phyloP scores from a whole-genome alignment of 2,797 vertebrate species.

The Paratrypauchen microcephalus region DNA sequence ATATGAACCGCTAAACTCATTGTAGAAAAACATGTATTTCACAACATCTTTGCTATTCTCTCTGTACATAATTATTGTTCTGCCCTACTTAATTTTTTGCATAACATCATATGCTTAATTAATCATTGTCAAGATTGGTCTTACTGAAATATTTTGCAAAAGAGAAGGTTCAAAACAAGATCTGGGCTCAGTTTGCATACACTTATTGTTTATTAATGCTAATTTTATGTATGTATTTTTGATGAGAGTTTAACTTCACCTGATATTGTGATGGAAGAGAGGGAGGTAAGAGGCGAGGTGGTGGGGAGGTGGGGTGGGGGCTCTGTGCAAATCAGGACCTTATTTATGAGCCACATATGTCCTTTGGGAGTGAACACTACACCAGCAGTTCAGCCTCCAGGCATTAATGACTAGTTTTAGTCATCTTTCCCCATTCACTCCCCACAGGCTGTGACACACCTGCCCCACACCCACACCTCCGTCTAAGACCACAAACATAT shows the following conservation, averaged over 20 bases:
- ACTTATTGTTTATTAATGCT: neutral
- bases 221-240: conserved; percentile 25
- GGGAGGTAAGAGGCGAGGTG: neutral
- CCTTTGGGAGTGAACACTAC: conserved; percentile 57
- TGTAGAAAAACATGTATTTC: neutral
- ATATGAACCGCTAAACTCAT: neutral
- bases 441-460: conserved; percentile 64
- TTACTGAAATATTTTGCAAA: neutral
- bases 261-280: conserved; percentile 22
- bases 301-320: conserved; percentile 10
- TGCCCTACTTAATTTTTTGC: neutral
- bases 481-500: conserved; percentile 69
- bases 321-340: conserved; percentile 71
- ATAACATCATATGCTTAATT: neutral
- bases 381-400: conserved; percentile 47
- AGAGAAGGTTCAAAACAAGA: neutral
- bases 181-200: neutral
- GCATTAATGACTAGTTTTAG: conserved; percentile 79
- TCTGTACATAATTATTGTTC: no score
- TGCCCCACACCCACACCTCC: conserved; percentile 67
- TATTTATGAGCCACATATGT: conserved; percentile 72
- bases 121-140: neutral
- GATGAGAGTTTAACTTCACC: conserved; percentile 3
- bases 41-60: neutral
- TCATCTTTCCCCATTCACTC: conserved; percentile 52